Percentiles rank a stretch among this genome's conserved stretches.
Conservation (phyloP, 1,140 invertebrate species). For the roundworm (Caenorhabditis elegans) region DNA sequence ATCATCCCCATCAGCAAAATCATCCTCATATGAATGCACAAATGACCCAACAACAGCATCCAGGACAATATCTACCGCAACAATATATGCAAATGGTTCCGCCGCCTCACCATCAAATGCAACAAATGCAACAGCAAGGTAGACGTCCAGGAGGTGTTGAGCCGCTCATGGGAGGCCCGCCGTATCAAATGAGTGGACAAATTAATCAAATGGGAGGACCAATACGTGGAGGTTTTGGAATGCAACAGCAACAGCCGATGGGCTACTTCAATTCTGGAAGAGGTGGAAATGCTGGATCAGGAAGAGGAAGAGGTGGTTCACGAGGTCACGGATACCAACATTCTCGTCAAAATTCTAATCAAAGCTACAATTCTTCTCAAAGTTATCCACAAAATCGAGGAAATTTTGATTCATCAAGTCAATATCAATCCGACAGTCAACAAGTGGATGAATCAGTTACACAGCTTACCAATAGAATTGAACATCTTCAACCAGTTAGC, state of each 20-base stretch:
- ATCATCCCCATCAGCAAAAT: too few species aligned
- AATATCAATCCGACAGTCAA: background rate
- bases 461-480: background rate
- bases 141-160: background rate
- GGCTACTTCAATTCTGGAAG: background rate
- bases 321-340: background rate
- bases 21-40: background rate
- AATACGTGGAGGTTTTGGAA: background rate
- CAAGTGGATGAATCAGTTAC: background rate
- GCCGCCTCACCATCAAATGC: background rate
- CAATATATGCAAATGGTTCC: background rate
- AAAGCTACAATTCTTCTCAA: background rate
- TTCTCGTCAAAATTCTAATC: background rate
- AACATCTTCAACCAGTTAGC: background rate
- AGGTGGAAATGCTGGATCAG: too few species aligned
- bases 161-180: background rate
- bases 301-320: background rate
- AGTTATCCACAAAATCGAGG: background rate
- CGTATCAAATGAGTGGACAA: background rate
- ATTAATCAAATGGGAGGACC: background rate
- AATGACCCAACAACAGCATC: background rate
- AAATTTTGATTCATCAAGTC: background rate
- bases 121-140: background rate
- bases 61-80: background rate
- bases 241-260: background rate